phyloP scores from a whole-genome alignment of 2,113 vertebrate species.

The Oreotrochilus melanogaster region DNA sequence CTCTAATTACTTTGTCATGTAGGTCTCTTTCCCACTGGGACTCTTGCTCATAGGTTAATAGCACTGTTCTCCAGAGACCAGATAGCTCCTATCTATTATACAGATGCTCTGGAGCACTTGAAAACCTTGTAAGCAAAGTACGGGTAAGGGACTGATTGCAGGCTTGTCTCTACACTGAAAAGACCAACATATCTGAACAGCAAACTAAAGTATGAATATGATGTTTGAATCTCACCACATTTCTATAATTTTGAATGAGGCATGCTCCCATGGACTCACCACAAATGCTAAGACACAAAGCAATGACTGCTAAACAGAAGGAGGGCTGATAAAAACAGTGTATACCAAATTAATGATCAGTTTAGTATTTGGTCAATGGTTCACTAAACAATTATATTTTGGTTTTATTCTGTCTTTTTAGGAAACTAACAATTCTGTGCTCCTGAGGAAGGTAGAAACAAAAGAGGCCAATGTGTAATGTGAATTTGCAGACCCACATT shows the following conservation, averaged over 20 bases:
- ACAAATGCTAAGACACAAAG: neutral
- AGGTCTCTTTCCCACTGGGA: neutral
- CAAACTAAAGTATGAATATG: neutral
- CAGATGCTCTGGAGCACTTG: neutral
- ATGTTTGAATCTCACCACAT: neutral
- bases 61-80: neutral
- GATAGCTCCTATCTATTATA: neutral
- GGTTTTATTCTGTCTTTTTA: neutral
- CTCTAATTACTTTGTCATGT: neutral
- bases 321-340: neutral
- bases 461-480: neutral
- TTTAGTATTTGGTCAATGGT: neutral
- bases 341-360: neutral
- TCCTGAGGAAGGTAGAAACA: neutral
- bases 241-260: neutral
- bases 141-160: neutral
- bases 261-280: neutral
- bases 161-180: neutral
- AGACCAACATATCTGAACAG: neutral
- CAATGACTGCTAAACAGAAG: neutral
- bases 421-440: neutral
- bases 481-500: neutral
- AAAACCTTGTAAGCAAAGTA: neutral
- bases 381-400: neutral
- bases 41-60: rapidly evolving